These are phyloP conservation scores for Calephelis virginiensis DNA, from an alignment of 1,140 invertebrate genomes.

Conservation along the genomic window DNA sequence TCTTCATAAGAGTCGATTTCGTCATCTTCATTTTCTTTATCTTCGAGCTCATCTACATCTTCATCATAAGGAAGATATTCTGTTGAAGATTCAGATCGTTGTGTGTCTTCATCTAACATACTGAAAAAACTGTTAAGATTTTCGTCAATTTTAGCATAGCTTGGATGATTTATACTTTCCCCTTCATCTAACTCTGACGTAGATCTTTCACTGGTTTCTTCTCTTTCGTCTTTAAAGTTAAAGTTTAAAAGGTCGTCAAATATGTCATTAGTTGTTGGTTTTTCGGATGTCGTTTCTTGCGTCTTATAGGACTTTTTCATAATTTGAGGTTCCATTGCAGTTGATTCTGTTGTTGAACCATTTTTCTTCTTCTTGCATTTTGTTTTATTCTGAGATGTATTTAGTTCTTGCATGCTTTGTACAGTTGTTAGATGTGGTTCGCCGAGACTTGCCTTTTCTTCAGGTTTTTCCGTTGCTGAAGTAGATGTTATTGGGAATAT, in stretches of 20 bases:
- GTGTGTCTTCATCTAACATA: constrained; percentile 40
- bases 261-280: constrained; percentile 37
- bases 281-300: constrained; percentile 28
- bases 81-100: constrained; percentile 29
- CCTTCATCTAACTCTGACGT: constrained; percentile 38
- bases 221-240: constrained; percentile 46
- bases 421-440: constrained; percentile 32
- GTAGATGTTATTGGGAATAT: constrained; percentile 22
- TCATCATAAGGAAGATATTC: constrained; percentile 34
- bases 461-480: constrained; percentile 32
- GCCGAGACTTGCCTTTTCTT: constrained; percentile 34
- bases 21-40: constrained; percentile 26
- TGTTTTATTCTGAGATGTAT: constrained; percentile 54
- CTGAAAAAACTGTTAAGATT: constrained; percentile 57
- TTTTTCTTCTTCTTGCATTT: constrained; percentile 70
- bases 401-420: constrained; percentile 31
- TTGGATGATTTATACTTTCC: constrained; percentile 48
- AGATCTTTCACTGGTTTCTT: constrained; percentile 28
- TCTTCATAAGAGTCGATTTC: constrained; percentile 39
- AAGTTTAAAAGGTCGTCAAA: constrained; percentile 55
- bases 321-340: constrained; percentile 19
- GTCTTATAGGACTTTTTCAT: constrained; percentile 29
- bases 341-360: constrained; percentile 27
- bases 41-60: constrained; percentile 32
- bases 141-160: constrained; percentile 48